A percentile compares a stretch with the other conserved stretches of the same genome.
Conservation (phyloP, 2,113 vertebrate genomes). For the Nycticorax nycticorax region DNA sequence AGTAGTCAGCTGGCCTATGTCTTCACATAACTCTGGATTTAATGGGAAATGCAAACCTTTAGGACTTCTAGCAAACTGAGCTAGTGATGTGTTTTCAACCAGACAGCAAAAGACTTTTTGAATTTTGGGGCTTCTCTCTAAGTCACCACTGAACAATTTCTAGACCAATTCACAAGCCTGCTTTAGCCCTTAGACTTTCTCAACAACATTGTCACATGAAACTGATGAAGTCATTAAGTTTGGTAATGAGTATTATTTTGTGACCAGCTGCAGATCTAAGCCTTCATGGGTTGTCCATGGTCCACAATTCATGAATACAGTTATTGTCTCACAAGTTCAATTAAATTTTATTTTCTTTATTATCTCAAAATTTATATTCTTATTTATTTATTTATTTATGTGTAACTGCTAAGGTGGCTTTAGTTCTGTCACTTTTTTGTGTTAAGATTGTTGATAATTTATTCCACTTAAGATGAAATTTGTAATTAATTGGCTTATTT, state of each 20-base stretch:
- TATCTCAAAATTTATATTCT: neutral
- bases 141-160: neutral
- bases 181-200: neutral
- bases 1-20: neutral
- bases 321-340: neutral
- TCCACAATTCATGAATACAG: neutral
- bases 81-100: neutral
- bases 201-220: neutral
- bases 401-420: neutral
- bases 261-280: neutral
- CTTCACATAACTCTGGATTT: neutral
- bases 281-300: neutral
- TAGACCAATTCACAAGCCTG: neutral
- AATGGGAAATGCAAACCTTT: neutral
- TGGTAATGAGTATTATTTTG: neutral
- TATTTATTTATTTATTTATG: neutral
- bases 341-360: neutral
- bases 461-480: neutral
- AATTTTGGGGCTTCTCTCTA: neutral
- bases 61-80: neutral
- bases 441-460: neutral
- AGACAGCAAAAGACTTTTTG: neutral
- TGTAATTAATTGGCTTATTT: neutral
- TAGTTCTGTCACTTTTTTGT: neutral
- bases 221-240: neutral